Evolutionary conservation across 2,888 invertebrate species (phyloP), one percentile per base, ranked within the genome.

Genomic region (Blastobasis lacticolella): DNA sequence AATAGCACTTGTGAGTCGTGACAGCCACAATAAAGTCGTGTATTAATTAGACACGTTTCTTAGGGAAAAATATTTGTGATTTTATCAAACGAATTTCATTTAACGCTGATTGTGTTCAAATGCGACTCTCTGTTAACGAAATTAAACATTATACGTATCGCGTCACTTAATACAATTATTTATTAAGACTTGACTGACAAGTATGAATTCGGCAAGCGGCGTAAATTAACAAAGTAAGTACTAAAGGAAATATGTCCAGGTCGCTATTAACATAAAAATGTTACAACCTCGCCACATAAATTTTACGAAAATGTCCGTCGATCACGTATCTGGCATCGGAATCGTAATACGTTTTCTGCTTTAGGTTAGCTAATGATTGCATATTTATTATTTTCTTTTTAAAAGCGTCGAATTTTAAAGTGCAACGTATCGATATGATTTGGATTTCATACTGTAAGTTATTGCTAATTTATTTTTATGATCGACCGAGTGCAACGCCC

Each of bases 261-360:
- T 10, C 43, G 43, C 9, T 8, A 43, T 43, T 9, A 9, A 9
- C 43, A 43, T 43, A 43, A 9, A 43, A 43, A 43, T 43, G 43
- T 43, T n/a, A 9, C 9, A 9, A 43, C 6, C 42, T 5, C 9
- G 10, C 9, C 7, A 4, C 7, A 45, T 10, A 45, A 36, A 45
- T 45, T 45, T 45, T 9, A 9, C 10, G 5, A 10, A 45, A 10
- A 10, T 10, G 47, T 38, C 48, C 42, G 48, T 48, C 48, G 41
- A 41, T 48, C 48, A 48, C 41, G 5, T 44, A 43, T 53, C 42
- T 40, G 10, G 10, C 43, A 10, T 37, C 41, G 23, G 23, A 46
- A 50, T 50, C 47, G 45, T 23, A 45, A 45, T 50, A 53, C 36
- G 10, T 53, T 48, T 50, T 6, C 47, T 10, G 37, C 45, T 50